Percentiles rank a stretch among this genome's conserved stretches.
phyloP scores from a whole-genome alignment of 2,797 vertebrate genomes.

The Sparus aurata region DNA sequence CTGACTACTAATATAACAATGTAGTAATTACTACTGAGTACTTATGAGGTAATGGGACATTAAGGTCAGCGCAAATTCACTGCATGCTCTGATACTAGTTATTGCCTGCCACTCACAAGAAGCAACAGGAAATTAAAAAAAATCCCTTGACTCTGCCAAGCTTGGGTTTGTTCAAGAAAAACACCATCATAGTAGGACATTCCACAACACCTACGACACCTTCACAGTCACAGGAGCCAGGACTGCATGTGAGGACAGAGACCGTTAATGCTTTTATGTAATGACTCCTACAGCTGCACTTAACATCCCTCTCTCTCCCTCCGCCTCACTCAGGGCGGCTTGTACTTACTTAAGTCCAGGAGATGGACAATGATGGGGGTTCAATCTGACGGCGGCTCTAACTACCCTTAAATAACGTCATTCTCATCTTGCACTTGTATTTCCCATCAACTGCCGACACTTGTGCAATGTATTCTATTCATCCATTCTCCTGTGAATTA shows the following conservation, averaged over 20 bases:
- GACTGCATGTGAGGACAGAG: slow-evolving; percentile 28
- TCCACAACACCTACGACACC: slow-evolving; percentile 37
- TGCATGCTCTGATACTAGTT: background rate
- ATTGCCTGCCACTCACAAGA: background rate
- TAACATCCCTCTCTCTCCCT: slow-evolving; percentile 23
- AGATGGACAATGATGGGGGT: slow-evolving; percentile 35
- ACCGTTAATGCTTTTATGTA: slow-evolving; percentile 53
- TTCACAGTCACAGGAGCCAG: slow-evolving; percentile 30
- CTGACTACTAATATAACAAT: too few species aligned
- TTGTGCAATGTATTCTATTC: background rate
- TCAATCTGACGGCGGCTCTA: slow-evolving; percentile 25
- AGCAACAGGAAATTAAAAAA: background rate
- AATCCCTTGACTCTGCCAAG: background rate
- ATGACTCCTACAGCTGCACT: slow-evolving; percentile 55
- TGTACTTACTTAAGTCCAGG: slow-evolving; percentile 13
- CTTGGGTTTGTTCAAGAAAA: slow-evolving; percentile 9
- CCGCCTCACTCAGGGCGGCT: slow-evolving; percentile 9
- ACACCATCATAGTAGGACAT: slow-evolving; percentile 26
- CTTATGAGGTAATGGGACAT: too few species aligned
- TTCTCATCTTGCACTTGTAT: slow-evolving; percentile 5
- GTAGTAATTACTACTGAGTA: too few species aligned
- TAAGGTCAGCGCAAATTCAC: background rate
- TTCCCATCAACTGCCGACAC: background rate
- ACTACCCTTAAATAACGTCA: slow-evolving; percentile 11
- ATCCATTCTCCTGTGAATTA: slow-evolving; percentile 15